Base-by-base conservation (phyloP, 2,888 invertebrate genomes). In the Spisula subtruncata region DNA sequence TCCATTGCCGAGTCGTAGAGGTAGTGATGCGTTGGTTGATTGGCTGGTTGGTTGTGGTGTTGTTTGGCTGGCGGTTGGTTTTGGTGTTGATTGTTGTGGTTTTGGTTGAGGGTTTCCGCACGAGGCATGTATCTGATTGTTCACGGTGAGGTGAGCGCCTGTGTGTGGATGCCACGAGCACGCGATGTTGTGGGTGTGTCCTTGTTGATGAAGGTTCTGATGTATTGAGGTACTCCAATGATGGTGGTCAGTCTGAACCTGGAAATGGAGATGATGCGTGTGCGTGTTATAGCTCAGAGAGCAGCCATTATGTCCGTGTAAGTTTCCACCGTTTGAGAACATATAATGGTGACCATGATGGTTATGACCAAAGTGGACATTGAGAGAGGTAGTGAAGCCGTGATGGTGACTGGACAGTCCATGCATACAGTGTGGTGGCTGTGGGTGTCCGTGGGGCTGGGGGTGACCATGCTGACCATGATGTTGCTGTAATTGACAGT, bases 311-410 rank as follows among this genome's bases (percentile, higher is more conserved):
- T 91, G 90, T 16, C 91, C 91, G 12, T 85, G 89, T 14, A 89
- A 41, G 32, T 89, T 66, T 18, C 92, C 92, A 20, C 92, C 92
- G 75, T 90, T 92, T 18, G 89, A 90, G 85, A 83, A 91, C n/a
- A 91, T 25, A 54, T 90, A 80, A 41, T 85, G 85, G 41, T 89
- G 84, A 14, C 85, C 87, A 46, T 92, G 85, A 56, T 92, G 92
- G 56, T 86, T 86, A 25, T 92, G 89, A 10, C 87, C 89, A 32
- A 89, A 84, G 66, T 91, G 54, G 32, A 90, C 86, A 46, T 91
- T 88, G 89, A 90, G 56, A 6, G 91, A 90, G 2, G 92, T 92
- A 6, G 92, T 92, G 75, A 91, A 92, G 2, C 92, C 92, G 75
- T 87, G 85, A 54, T 91, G 91, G 41, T 90, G 86, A 29, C 88